A percentile compares a stretch with the other conserved stretches of the same genome.
Conservation (phyloP, 2,113 vertebrate species). For the Ploceus nigricollis region DNA sequence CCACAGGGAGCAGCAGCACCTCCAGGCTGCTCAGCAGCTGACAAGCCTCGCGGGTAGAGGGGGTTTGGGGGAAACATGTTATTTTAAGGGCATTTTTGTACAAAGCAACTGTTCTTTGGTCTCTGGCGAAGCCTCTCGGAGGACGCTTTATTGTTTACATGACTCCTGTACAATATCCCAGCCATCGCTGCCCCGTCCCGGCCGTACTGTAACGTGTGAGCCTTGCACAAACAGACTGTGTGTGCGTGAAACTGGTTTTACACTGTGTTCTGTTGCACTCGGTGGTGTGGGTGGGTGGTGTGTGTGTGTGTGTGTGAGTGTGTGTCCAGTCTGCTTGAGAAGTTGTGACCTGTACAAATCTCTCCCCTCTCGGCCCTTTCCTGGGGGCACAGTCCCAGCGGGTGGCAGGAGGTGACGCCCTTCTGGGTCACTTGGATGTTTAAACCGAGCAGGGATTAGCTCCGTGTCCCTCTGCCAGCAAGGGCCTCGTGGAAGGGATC, state of each 20-base stretch:
- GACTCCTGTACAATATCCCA: slow-evolving; percentile 61
- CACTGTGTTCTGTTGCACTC: slow-evolving; percentile 56
- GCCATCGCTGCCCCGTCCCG: neutral
- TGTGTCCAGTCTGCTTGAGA: slow-evolving; percentile 7
- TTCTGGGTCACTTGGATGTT: neutral
- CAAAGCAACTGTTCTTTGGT: slow-evolving; percentile 69
- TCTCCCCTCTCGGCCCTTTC: neutral
- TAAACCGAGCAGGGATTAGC: neutral
- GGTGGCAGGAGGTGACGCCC: neutral
- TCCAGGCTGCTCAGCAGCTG: neutral
- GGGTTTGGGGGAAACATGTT: neutral
- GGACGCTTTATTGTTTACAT: slow-evolving; percentile 78
- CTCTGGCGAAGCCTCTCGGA: slow-evolving; percentile 62
- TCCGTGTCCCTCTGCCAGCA: slow-evolving; percentile 17
- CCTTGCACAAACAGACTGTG: slow-evolving; percentile 20
- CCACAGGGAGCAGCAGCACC: neutral
- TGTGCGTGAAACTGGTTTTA: slow-evolving; percentile 12
- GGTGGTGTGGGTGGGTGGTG: neutral
- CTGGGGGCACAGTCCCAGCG: slow-evolving; percentile 4
- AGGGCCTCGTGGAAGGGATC: neutral
- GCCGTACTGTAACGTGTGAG: slow-evolving; percentile 35
- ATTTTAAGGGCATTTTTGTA: slow-evolving; percentile 75
- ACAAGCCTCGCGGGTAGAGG: neutral
- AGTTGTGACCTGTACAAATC: slow-evolving; percentile 37
- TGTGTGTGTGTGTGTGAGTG: neutral